Conservation (phyloP, 2,113 vertebrate species). For the Astur gentilis region DNA sequence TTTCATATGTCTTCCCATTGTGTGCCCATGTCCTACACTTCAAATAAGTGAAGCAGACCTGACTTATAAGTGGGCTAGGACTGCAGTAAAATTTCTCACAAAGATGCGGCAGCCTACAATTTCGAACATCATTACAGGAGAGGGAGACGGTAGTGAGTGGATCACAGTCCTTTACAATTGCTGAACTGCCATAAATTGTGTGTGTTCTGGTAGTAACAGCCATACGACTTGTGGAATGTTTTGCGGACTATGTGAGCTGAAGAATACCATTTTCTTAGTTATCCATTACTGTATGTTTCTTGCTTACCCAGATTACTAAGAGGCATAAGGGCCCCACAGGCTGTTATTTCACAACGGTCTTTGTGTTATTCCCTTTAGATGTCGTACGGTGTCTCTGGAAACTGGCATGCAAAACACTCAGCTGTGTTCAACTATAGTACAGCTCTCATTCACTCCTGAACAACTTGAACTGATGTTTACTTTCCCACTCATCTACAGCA, state of each 20-base stretch:
- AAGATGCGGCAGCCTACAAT: not conserved
- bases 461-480: constrained; percentile 88
- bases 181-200: not conserved
- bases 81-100: not conserved
- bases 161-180: not conserved
- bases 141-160: not conserved
- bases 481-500: constrained; percentile 94
- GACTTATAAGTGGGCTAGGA: not conserved
- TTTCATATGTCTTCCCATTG: not conserved
- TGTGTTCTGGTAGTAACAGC: not conserved
- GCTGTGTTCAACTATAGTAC: constrained; percentile 91
- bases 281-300: not conserved
- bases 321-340: not conserved
- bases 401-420: constrained; percentile 94
- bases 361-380: constrained; percentile 69
- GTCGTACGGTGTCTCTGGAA: constrained; percentile 92
- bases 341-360: not conserved
- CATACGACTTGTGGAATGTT: not conserved
- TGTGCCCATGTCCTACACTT: not conserved
- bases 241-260: not conserved
- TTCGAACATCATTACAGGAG: not conserved
- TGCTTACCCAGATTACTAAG: not conserved
- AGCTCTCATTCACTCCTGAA: constrained; percentile 85
- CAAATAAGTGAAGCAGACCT: not conserved
- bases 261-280: not conserved